Evolutionary conservation across 2,113 vertebrate genomes (phyloP), one percentile per base, ranked within the genome.

Genomic region (Ictalurus furcatus): DNA sequence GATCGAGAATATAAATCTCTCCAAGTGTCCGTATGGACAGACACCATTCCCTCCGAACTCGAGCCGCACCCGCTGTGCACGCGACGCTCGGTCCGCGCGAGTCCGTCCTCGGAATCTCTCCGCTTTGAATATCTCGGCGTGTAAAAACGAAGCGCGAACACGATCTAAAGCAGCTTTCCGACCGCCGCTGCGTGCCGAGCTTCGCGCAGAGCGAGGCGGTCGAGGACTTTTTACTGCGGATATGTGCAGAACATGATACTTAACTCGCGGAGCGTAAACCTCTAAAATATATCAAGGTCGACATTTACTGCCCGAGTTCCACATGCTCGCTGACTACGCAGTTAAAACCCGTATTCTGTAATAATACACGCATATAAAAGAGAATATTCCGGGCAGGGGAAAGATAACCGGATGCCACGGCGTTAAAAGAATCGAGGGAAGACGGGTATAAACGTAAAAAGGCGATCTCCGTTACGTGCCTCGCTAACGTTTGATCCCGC

Each of bases 81-180:
- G 14, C 4, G 16, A 54, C 63, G 40, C 54, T 7, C 56, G 37
- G 37, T 1, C 40, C 40, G 4, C 40, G 40, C 40, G 37, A 8
- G 44, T 61, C 54, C 65, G 59, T 30, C 80, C 78, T 34, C 52
- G 81, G 69, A 74, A 87, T 85, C 69, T 40, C 80, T 67, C 16
- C 0, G 23, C 58, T 34, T 71, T 88, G 76, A 81, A 81, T 90
- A 89, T 85, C 81, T 59, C 58, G 37, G 69, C 23, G 34, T 9
- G 30, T 69, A 86, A 71, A 87, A 90, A 90, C 73, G 59, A 91
- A 87, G 88, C 88, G 90, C 58, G 52, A 90, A 88, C 88, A 88
- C 74, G 86, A 85, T 83, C 44, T 89, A 89, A 90, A 88, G 81
- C 88, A 90, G 89, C 69, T 76, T 85, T 85, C 73, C 73, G 81